These are phyloP conservation scores for Caenorhabditis briggsae DNA, from an alignment of 1,140 invertebrate species.

Conservation along the genomic window DNA sequence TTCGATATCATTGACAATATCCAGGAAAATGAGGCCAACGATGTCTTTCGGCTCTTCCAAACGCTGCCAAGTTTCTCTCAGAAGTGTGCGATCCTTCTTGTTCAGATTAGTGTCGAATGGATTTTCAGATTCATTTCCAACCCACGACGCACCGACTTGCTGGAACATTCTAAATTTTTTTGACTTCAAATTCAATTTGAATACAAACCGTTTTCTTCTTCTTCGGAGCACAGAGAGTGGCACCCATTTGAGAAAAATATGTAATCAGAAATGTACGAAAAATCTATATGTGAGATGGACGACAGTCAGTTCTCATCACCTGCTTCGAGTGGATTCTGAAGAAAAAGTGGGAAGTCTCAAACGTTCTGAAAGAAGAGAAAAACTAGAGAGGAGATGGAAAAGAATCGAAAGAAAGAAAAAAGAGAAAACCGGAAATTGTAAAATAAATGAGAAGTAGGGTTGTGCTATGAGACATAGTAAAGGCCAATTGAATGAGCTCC, in stretches of 20 bases:
- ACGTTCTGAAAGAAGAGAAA: slow-evolving; percentile 4
- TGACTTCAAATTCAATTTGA: not conserved
- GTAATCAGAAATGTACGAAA: not conserved
- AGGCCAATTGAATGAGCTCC: slow-evolving; percentile 35
- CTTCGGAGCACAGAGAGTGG: slow-evolving; percentile 56
- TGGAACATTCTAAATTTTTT: slow-evolving; percentile 7
- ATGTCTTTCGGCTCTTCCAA: slow-evolving; percentile 77
- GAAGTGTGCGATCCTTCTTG: slow-evolving; percentile 75
- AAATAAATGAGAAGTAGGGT: slow-evolving; percentile 3
- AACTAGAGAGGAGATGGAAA: not conserved
- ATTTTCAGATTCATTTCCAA: slow-evolving; percentile 77
- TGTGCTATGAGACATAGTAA: not conserved
- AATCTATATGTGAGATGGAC: not conserved
- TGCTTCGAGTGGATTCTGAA: not conserved
- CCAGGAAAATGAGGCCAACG: slow-evolving; percentile 75
- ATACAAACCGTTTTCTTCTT: slow-evolving; percentile 58
- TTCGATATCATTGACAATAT: slow-evolving; percentile 75
- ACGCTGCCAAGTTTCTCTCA: slow-evolving; percentile 76
- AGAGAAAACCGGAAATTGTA: slow-evolving; percentile 24
- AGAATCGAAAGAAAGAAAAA: slow-evolving; percentile 19
- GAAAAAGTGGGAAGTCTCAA: not conserved
- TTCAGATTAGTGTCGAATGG: slow-evolving; percentile 73
- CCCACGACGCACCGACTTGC: slow-evolving; percentile 70
- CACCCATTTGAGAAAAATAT: slow-evolving; percentile 42
- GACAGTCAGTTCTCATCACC: not conserved